Base-by-base conservation (phyloP, 35 echinoderm and acorn worm species). In the Lytechinus pictus region DNA sequence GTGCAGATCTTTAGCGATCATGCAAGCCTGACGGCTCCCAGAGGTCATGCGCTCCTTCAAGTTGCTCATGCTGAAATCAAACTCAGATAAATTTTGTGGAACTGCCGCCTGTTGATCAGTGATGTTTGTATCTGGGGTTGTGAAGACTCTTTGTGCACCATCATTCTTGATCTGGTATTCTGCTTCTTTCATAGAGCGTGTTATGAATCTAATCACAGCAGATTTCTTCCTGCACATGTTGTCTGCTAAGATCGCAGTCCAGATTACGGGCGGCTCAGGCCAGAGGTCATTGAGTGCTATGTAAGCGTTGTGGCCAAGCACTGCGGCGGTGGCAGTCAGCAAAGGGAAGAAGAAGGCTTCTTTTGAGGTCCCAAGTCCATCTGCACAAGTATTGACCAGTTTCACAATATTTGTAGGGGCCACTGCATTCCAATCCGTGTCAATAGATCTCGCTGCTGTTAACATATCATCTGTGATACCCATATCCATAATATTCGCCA, bases 161-260 rank as follows among this genome's bases (percentile, higher is more conserved):
- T 90, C 28, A 54, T 54, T 90, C 52, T 12, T 54, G 10, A 90
- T 52, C 24, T 52, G 88, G 14, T 90, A 7, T 21, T 90, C 88
- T 3, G 52, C 88, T 90, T 52, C 88, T 33, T 54, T 90, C 28
- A 90, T 90, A 33, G 88, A 44, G 52, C 88, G 29, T 27, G 52
- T 54, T 33, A 90, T 28, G 24, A 52, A 90, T 90, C 88, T 28
- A 8, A 52, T 12, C 88, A 90, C 92, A 24, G 92, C 92, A 3
- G 92, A 93, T 27, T 93, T 93, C 92, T 93, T 93, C 14, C 92
- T 21, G 19, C 92, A 93, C 52, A 57, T 93, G 13, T 93, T 53
- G 53, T 93, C 92, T 54, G 55, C 92, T 9, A 57, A 9, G 11
- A 93, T 19, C 9, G 54, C 92, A 8, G 92, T 93, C 92, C 92